Base-by-base conservation (phyloP, 2,888 invertebrate genomes). In the Melipona bicolor region DNA sequence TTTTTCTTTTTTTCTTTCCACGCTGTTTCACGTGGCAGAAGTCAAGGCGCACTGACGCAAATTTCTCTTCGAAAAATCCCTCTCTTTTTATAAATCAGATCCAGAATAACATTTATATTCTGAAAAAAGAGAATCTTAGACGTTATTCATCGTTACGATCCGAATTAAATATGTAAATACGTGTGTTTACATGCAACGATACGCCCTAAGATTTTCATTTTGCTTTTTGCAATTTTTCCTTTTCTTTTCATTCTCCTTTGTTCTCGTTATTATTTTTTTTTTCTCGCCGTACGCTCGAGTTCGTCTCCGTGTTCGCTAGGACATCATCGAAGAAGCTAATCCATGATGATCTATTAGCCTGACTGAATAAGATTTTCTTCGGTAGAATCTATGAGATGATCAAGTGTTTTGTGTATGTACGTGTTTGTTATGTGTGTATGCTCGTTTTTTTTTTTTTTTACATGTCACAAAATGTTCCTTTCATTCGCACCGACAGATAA, bases 81-180 rank as follows among this genome's bases (percentile, higher is more conserved):
- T 36, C 54, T 27, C 5, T 9, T 54, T 21, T 64, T 73, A 69
- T 81, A 90, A 90, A 91, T 92, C 92, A 92, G 92, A 90, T 92
- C 87, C 91, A 93, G 91, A 91, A 91, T 90, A 90, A 88, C 90
- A 92, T 90, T 27, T 90, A 89, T 92, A 88, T 90, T 90, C 92
- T 91, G 93, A 92, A 92, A 92, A 93, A 43, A 43, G 27, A 90
- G 89, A 89, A 92, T 91, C 91, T 92, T 92, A 92, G 90, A 92
- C 90, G 89, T 92, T 89, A 43, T 32, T 32, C 84, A 90, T 89
- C 88, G 88, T 91, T 91, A 59, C 87, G 91, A 91, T 91, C 90
- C 91, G 81, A 88, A 86, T 89, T 87, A 80, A 93, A 92, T 92
- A 92, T n/a, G n/a, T n/a, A n/a, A n/a, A n/a, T 92, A 92, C 90